A percentile compares a stretch with the other conserved stretches of the same genome.
Conservation (phyloP, 2,888 invertebrate genomes). For the Mellilla xanthometata region DNA sequence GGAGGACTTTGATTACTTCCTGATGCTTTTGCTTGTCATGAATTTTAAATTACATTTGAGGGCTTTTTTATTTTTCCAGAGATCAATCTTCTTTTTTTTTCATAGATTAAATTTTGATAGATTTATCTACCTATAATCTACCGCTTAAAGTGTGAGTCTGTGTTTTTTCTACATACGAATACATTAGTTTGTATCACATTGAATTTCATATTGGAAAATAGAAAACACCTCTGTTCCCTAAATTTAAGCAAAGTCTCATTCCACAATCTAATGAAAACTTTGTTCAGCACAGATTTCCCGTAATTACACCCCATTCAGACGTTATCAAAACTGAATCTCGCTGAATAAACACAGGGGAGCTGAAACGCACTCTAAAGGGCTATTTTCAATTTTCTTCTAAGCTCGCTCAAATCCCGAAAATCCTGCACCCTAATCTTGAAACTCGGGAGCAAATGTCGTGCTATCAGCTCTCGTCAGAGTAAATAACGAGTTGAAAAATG, state of each 20-base stretch:
- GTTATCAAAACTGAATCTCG: conserved; percentile 40
- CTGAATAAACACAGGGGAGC: conserved; percentile 43
- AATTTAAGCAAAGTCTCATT: not conserved
- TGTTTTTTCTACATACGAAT: no score
- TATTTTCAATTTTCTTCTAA: conserved; percentile 74
- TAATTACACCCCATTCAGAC: conserved; percentile 33
- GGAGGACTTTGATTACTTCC: conserved; percentile 19
- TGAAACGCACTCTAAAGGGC: conserved; percentile 57
- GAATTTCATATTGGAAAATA: no score
- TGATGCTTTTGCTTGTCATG: conserved; percentile 10
- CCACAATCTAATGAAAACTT: conserved; percentile 27
- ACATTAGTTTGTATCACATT: no score
- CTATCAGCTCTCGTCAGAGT: conserved; percentile 79
- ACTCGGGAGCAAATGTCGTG: conserved; percentile 74
- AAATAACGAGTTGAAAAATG: conserved; percentile 83
- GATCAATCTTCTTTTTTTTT: not conserved
- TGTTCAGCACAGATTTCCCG: conserved; percentile 18
- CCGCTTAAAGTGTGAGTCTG: no score
- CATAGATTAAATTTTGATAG: no score
- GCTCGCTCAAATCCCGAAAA: conserved; percentile 63
- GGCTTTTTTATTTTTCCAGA: not conserved
- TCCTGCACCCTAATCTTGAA: conserved; percentile 71
- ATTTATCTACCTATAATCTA: no score
- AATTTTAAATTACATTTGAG: conserved; percentile 3
- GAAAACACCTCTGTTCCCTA: not conserved